A percentile compares a stretch with the other conserved stretches of the same genome.
phyloP scores from a whole-genome alignment of 2,113 vertebrate genomes.

The Calidris pugnax region DNA sequence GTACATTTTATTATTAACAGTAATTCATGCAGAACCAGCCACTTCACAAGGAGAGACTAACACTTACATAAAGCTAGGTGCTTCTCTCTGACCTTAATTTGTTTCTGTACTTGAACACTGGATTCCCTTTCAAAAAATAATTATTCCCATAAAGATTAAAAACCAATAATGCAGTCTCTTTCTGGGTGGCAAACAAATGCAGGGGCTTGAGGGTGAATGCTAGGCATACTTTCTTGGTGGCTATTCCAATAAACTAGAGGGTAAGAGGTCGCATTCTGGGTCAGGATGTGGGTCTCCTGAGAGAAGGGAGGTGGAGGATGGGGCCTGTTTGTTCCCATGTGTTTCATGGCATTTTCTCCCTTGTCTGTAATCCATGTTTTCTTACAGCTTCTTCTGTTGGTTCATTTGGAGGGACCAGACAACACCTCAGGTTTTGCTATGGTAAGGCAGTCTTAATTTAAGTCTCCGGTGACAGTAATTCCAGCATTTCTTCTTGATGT shows the following conservation, averaged over 20 bases:
- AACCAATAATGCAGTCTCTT: constrained; percentile 18
- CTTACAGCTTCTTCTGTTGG: not conserved
- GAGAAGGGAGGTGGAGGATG: not conserved
- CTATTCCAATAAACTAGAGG: not conserved
- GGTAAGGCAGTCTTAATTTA: not conserved
- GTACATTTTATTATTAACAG: constrained; percentile 43
- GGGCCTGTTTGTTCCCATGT: not conserved
- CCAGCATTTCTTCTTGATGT: not conserved
- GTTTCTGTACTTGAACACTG: constrained; percentile 48
- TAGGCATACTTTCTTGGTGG: not conserved
- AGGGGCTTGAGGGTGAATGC: not conserved
- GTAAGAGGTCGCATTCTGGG: not conserved
- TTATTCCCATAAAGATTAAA: constrained; percentile 58
- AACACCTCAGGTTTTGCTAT: not conserved
- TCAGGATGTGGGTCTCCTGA: not conserved
- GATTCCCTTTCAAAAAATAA: constrained; percentile 54
- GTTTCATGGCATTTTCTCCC: not conserved
- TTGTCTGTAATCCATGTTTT: not conserved
- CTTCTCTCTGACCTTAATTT: constrained; percentile 63
- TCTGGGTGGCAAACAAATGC: constrained; percentile 21
- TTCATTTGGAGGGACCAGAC: not conserved
- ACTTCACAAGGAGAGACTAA: constrained; percentile 37
- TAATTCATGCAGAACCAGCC: constrained; percentile 39
- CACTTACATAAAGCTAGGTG: constrained; percentile 34
- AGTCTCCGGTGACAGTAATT: not conserved